Evolutionary conservation across 2,888 invertebrate genomes (phyloP).

Genomic region (Lepidonotus clava): DNA sequence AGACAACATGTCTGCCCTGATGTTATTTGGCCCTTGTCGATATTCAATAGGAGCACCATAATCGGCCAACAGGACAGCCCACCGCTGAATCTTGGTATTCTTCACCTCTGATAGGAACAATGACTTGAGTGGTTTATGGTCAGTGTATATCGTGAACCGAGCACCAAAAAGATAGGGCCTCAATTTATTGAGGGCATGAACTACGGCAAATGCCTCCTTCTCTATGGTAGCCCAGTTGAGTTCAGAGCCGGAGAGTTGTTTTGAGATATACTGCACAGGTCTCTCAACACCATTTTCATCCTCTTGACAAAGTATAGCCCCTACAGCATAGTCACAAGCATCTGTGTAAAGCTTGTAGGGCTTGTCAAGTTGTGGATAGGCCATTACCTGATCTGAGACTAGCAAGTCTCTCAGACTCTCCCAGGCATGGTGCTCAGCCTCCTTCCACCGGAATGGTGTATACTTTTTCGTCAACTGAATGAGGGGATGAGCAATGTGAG

Average conservation of each 20-base stretch:
- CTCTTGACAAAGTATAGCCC: constrained; percentile 26
- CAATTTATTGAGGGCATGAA: constrained; percentile 45
- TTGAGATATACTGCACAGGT: constrained; percentile 19
- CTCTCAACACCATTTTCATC: constrained; percentile 15
- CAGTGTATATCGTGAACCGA: constrained; percentile 7
- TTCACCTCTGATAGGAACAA: constrained; percentile 35
- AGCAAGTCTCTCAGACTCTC: background rate
- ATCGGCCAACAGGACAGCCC: constrained; percentile 48
- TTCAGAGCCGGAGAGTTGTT: background rate
- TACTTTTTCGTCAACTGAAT: background rate
- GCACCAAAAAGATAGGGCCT: constrained; percentile 49
- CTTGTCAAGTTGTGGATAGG: background rate
- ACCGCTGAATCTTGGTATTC: constrained; percentile 39
- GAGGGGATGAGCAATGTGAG: constrained; percentile 40
- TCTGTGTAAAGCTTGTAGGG: constrained; percentile 46
- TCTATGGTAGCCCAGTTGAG: constrained; percentile 5
- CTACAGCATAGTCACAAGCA: constrained; percentile 1
- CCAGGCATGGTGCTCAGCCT: constrained; percentile 14
- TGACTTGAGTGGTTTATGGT: constrained; percentile 46
- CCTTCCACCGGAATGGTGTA: constrained; percentile 10
- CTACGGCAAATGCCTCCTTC: constrained; percentile 44
- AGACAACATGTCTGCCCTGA: constrained; percentile 38
- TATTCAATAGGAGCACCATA: constrained; percentile 31
- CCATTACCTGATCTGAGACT: constrained; percentile 25
- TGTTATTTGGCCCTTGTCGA: background rate